These are phyloP conservation scores for Esox niger DNA, from an alignment of 2,113 vertebrate genomes.

Conservation along the genomic window DNA sequence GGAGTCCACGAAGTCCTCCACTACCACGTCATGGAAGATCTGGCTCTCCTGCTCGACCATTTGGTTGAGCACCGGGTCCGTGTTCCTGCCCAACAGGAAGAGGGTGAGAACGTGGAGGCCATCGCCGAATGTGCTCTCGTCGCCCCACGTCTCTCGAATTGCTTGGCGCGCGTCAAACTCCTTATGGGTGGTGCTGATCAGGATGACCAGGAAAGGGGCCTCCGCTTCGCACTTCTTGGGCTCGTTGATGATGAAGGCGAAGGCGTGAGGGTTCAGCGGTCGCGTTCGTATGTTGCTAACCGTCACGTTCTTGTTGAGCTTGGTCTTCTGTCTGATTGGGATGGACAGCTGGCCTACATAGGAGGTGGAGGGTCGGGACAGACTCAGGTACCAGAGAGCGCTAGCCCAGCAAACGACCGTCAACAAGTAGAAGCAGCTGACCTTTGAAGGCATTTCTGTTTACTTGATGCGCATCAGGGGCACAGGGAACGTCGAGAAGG, in stretches of 20 bases:
- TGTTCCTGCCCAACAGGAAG: constrained; percentile 89
- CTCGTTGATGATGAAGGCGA: constrained; percentile 92
- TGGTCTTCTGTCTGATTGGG: constrained; percentile 72
- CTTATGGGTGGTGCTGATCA: constrained; percentile 98
- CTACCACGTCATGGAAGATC: constrained; percentile 95
- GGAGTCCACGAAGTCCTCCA: constrained; percentile 96
- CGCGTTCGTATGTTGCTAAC: constrained; percentile 93
- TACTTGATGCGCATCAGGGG: constrained; percentile 57
- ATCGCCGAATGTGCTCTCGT: constrained; percentile 89
- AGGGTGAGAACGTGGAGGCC: constrained; percentile 84
- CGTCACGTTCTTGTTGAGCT: constrained; percentile 79
- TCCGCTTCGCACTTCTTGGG: constrained; percentile 88
- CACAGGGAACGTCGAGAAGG: constrained; percentile 33
- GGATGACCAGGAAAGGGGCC: constrained; percentile 89
- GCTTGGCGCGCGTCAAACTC: constrained; percentile 98
- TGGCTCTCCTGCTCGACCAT: constrained; percentile 99
- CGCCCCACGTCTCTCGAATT: constrained; percentile 97
- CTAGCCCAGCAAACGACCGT: constrained; percentile 98
- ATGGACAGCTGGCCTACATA: constrained; percentile 83
- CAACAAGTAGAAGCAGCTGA: constrained; percentile 93
- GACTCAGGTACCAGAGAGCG: constrained; percentile 94
- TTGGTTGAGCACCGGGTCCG: constrained; percentile 89
- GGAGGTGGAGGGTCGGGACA: constrained; percentile 88
- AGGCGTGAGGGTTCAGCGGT: constrained; percentile 93
- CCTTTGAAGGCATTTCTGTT: constrained; percentile 92